These are phyloP conservation scores for Vimba vimba DNA, from an alignment of 2,113 vertebrate genomes.

Conservation along the genomic window DNA sequence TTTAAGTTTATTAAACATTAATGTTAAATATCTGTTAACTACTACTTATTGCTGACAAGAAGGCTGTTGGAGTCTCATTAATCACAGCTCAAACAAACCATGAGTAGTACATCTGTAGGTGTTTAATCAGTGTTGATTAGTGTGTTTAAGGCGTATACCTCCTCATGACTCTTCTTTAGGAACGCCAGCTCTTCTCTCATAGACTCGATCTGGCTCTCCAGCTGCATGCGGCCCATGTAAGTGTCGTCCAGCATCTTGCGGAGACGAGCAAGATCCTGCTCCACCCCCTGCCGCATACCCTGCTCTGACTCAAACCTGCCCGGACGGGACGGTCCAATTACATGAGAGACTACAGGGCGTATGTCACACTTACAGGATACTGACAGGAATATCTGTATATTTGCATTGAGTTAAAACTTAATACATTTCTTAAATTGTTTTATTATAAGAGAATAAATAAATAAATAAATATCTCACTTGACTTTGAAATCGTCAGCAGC, in stretches of 20 bases:
- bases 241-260: slow-evolving; percentile 80
- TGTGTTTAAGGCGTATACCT: slow-evolving; percentile 67
- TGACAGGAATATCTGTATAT: no score
- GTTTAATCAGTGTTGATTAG: not conserved
- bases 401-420: no score
- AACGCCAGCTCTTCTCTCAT: slow-evolving; percentile 84
- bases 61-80: no score
- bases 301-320: slow-evolving; percentile 75
- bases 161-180: slow-evolving; percentile 82
- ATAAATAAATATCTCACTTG: slow-evolving; percentile 68
- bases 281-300: slow-evolving; percentile 68
- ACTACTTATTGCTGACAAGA: not conserved
- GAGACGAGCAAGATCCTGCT: slow-evolving; percentile 75
- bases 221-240: slow-evolving; percentile 71
- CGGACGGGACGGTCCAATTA: not conserved
- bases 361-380: not conserved
- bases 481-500: slow-evolving; percentile 72
- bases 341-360: slow-evolving; percentile 4
- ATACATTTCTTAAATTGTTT: no score
- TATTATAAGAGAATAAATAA: not conserved
- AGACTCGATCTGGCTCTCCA: slow-evolving; percentile 78
- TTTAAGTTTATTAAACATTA: not conserved
- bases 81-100: not conserved
- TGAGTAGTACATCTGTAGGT: not conserved
- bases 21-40: not conserved